These are phyloP conservation scores for Promerops cafer DNA, from an alignment of 2,113 vertebrate species.

Conservation along the genomic window DNA sequence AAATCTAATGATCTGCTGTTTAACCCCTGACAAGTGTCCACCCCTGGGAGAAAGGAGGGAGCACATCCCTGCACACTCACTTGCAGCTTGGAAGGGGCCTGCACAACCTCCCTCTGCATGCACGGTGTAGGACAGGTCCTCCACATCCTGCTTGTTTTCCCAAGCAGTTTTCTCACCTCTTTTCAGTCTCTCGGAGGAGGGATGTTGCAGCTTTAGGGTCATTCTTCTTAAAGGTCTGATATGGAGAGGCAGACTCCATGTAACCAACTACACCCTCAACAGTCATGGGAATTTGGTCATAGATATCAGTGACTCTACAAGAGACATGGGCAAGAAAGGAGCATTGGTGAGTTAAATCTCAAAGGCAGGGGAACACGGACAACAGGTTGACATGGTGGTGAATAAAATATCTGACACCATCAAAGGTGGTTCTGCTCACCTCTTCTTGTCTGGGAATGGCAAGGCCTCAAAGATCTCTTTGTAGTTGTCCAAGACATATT, in stretches of 20 bases:
- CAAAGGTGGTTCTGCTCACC: constrained; percentile 65
- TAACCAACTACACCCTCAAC: constrained; percentile 72
- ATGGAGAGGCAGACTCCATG: constrained; percentile 74
- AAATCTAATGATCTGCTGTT: not conserved
- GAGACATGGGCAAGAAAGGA: not conserved
- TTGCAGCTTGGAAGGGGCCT: not conserved
- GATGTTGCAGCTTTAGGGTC: constrained; percentile 68
- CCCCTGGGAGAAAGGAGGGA: not conserved
- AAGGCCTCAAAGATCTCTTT: constrained; percentile 68
- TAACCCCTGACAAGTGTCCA: not conserved
- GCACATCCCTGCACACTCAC: not conserved
- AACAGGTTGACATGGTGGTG: not conserved
- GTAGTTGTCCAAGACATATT: not conserved
- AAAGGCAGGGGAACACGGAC: not conserved
- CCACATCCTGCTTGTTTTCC: not conserved
- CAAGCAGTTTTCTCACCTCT: constrained; percentile 58
- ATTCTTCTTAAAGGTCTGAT: constrained; percentile 65
- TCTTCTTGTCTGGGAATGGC: constrained; percentile 76
- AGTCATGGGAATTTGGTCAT: constrained; percentile 42
- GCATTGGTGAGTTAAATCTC: not conserved
- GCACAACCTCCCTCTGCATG: not conserved
- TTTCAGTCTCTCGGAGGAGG: constrained; percentile 66
- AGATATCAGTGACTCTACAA: constrained; percentile 71
- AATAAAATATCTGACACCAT: not conserved
- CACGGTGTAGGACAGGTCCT: not conserved